Base-by-base conservation (phyloP, 1,140 invertebrate species). In the Lucilia sericata region DNA sequence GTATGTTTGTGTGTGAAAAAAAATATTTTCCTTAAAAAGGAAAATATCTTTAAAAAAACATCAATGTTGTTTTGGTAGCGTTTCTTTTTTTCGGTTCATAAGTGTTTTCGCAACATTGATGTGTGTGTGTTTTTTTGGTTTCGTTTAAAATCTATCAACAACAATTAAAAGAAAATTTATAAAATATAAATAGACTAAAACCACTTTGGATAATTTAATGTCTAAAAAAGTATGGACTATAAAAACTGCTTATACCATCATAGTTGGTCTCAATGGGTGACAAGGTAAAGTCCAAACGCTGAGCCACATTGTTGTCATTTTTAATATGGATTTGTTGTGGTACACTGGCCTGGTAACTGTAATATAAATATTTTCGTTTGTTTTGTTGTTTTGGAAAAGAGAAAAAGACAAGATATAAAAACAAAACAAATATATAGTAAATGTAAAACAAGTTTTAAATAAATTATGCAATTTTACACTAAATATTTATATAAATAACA, bases 201-300 rank as follows among this genome's bases (percentile, higher is more conserved):
- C 76, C 76, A 80, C 47, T 81, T 75, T 78, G 49, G 75, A 65
- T 80, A 74, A 60, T 86, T 85, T 90, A 90, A 85, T 88, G 87
- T 83, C 87, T 88, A 86, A 88, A 88, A 86, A 88, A 88, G 86
- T 90, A 90, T 84, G 89, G 88, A 88, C 87, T 89, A 85, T 90
- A 90, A 86, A 88, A 90, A 89, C 89, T 86, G 89, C 88, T 89
- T 86, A 89, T 91, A 91, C 90, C 90, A 90, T 90, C 90, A 87
- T 88, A 89, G 84, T 86, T 87, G 78, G 86, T 87, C 83, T 88
- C 87, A 74, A 88, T 84, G 82, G 91, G 90, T 83, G 84, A 83
- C 82, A 91, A 84, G 30, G 87, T 90, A 84, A 91, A 91, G 86
- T 91, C 89, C 74, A 91, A 49, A 21, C 90, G 89, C 78, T 88